Conservation (phyloP, 2,888 invertebrate species). For the Seira sanloemensis region DNA sequence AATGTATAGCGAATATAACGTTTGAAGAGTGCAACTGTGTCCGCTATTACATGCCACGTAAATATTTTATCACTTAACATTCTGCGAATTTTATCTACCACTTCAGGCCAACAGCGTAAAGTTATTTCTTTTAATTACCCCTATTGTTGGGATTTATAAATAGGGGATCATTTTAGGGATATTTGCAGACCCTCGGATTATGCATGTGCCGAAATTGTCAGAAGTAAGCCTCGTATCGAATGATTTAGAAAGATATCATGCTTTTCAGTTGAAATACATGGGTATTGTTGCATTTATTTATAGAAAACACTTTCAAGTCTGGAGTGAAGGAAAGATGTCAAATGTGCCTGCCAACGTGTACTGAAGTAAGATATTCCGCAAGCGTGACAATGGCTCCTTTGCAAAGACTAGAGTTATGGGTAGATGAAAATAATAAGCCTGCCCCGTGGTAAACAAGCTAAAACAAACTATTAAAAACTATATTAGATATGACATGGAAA, state of each 20-base stretch:
- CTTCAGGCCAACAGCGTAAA: conserved; percentile 6
- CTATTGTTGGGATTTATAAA: neutral
- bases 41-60: conserved; percentile 47
- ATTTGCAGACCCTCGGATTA: conserved; percentile 52
- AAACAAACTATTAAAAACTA: too few relatives aligned
- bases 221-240: too few relatives aligned
- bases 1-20: conserved; percentile 68
- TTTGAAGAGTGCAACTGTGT: conserved; percentile 79
- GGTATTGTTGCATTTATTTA: too few relatives aligned
- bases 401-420: conserved; percentile 61
- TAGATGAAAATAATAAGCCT: conserved; percentile 43
- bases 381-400: conserved; percentile 53
- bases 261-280: too few relatives aligned
- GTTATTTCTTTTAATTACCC: neutral
- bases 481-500: too few relatives aligned
- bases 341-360: conserved; percentile 57
- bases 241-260: too few relatives aligned
- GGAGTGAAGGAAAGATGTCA: conserved; percentile 53
- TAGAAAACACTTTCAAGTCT: too few relatives aligned
- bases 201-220: conserved; percentile 44
- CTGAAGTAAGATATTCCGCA: conserved; percentile 53
- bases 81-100: neutral
- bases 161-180: conserved; percentile 45
- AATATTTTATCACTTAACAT: too few relatives aligned
- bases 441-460: conserved; percentile 52